phyloP scores from a whole-genome alignment of 2,888 invertebrate genomes.

The Carabus problematicus region DNA sequence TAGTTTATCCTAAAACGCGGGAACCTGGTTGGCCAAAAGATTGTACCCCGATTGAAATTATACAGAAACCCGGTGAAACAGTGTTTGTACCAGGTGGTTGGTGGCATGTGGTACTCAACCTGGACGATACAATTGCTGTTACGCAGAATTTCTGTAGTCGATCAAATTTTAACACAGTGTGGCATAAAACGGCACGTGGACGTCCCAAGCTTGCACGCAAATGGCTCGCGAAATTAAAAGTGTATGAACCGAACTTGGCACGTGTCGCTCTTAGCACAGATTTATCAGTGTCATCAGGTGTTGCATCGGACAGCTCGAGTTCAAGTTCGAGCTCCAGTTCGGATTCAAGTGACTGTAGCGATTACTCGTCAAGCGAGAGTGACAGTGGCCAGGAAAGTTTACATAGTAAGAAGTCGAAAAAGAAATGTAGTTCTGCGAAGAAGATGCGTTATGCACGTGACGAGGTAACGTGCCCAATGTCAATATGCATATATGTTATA shows the following conservation, averaged over 20 bases:
- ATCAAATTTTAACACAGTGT: constrained; percentile 96
- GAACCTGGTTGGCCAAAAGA: constrained; percentile 88
- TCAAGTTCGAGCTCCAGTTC: constrained; percentile 78
- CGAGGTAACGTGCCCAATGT: constrained; percentile 11
- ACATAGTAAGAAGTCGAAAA: constrained; percentile 73
- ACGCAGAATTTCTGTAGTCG: constrained; percentile 98
- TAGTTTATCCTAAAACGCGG: constrained; percentile 94
- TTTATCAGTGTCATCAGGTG: constrained; percentile 83
- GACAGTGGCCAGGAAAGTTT: constrained; percentile 91
- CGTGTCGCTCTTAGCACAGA: constrained; percentile 84
- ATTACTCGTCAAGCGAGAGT: constrained; percentile 28
- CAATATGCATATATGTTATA: neutral
- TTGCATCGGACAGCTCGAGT: constrained; percentile 94
- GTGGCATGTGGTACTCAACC: constrained; percentile 99
- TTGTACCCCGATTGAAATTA: constrained; percentile 90
- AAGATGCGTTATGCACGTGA: constrained; percentile 23
- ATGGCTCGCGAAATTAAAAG: constrained; percentile 71
- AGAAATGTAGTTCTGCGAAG: constrained; percentile 30
- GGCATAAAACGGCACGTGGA: constrained; percentile 97
- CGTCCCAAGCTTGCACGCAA: constrained; percentile 94
- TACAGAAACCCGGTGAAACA: constrained; percentile 96
- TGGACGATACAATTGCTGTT: constrained; percentile 95
- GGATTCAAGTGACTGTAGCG: constrained; percentile 49
- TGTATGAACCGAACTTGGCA: constrained; percentile 80
- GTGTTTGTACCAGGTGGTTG: constrained; percentile 99